Base-by-base conservation (phyloP, 2,113 vertebrate genomes). In the Axis porcinus region DNA sequence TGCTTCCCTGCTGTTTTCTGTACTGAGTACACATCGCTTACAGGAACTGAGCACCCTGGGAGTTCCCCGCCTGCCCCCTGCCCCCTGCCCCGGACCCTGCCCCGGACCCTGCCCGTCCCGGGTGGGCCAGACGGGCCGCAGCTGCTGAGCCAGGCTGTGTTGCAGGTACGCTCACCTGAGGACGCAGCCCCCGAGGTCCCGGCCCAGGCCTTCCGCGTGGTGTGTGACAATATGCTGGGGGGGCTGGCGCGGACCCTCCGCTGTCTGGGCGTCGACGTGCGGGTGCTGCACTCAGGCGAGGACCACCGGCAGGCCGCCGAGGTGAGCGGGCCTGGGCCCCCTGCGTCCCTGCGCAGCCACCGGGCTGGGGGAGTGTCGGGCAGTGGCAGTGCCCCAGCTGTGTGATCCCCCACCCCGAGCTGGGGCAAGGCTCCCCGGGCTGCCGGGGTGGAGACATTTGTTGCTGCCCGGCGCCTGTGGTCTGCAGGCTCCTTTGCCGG, bases 221-320 rank as follows among this genome's bases (percentile, higher is more conserved):
- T 99, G 82, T 99, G 99, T 36, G 99, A 99, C 97, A 99, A 99
- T 98, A 99, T 99, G 99, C 98, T 99, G 23, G 99, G 99, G 93
- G 99, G 99, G 45, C 99, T 99, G 0, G 99, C 99, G 0, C 98
- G 99, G 70, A 99, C 99, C 91, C 99, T 99, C 88, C 99, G 99
- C 97, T 99, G 99, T 95, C 98, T 99, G 6, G 99, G 99, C 0
- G 98, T 99, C 0, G 99, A 99, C 0, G 99, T 99, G 33, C 85
- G 92, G 3, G 98, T 99, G 94, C 97, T 99, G 98, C 99, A 99
- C 83, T 99, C 99, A 6, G 96, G 95, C 0, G 99, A 99, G 11
- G 99, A 99, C 95, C 99, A 99, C 94, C 98, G 98, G 97, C 98
- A 97, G 84, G 99, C 99, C 3, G 99, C 99, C 3, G 98, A 99